Evolutionary conservation across 2,113 vertebrate genomes (phyloP), one percentile per base, ranked within the genome.

Genomic region (Callithrix jacchus): DNA sequence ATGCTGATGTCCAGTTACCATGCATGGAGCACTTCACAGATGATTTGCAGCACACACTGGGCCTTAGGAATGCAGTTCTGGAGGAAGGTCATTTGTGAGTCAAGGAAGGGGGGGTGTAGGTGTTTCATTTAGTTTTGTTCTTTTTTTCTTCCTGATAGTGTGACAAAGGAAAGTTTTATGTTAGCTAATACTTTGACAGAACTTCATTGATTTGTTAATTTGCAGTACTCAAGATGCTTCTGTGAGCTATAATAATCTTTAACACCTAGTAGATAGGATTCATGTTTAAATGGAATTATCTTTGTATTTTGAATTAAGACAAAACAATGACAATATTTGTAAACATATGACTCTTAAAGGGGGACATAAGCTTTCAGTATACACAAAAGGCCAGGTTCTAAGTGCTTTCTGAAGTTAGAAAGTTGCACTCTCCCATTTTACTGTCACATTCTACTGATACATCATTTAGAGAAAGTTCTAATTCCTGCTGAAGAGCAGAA

Each of bases 401-500:
- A 45, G n/a, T 87, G 90, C 80, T 97, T 94, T 85, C 88, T 66
- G 45, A 91, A 77, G 49, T 93, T 68, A 70, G 89, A 89, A 87
- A 82, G 30, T 84, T 64, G 47, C 58, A 32, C 30, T 21, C 6
- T 77, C 20, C 14, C 11, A 49, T 74, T 80, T 94, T 47, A 74
- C 68, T 47, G 30, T 66, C 79, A 66, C 20, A 17, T 93, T 97
- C 61, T 95, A 93, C 93, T 91, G 93, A 92, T 68, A 45, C 10
- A 45, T 79, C 94, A 89, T 68, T 71, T 96, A 87, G 21, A 93
- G 88, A 84, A 95, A 95, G 66, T 93, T 95, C 56, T 27, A 91
- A 2, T 94, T 96, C 71, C 71, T 87, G 80, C 87, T 56, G 93
- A 95, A 87, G 70, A 93, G 42, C 42, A 82, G 58, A 94, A 21